These are phyloP conservation scores for Xyrauchen texanus DNA, from an alignment of 2,113 vertebrate genomes.

Conservation along the genomic window DNA sequence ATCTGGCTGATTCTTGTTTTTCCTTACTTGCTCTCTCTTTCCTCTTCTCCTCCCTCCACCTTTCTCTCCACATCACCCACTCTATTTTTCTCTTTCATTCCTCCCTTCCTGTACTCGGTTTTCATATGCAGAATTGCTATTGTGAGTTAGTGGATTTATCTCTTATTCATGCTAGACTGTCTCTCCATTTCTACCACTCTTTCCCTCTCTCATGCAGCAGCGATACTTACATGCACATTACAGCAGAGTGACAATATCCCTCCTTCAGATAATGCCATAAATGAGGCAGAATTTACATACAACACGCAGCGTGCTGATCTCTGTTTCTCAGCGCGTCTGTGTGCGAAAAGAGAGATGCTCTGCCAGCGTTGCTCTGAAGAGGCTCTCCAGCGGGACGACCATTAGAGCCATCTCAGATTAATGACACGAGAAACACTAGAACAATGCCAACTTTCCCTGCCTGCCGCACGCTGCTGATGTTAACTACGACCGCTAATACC, in stretches of 20 bases:
- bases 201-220: slow-evolving; percentile 62
- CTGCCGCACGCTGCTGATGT: slow-evolving; percentile 43
- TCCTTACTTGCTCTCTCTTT: slow-evolving; percentile 46
- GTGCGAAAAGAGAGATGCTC: slow-evolving; percentile 46
- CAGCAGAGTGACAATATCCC: slow-evolving; percentile 74
- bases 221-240: slow-evolving; percentile 72
- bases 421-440: slow-evolving; percentile 74
- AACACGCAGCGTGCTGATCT: slow-evolving; percentile 52
- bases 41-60: slow-evolving; percentile 41
- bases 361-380: slow-evolving; percentile 66
- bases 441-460: slow-evolving; percentile 48
- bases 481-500: slow-evolving; percentile 53
- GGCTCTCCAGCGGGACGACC: slow-evolving; percentile 73
- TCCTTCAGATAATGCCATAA: slow-evolving; percentile 81
- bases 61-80: slow-evolving; percentile 54
- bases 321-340: slow-evolving; percentile 41
- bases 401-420: slow-evolving; percentile 77
- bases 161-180: slow-evolving; percentile 27
- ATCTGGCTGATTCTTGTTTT: slow-evolving; percentile 31
- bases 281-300: slow-evolving; percentile 79
- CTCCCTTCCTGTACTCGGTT: slow-evolving; percentile 57
- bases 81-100: slow-evolving; percentile 68
- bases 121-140: slow-evolving; percentile 51
- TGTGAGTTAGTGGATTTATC: slow-evolving; percentile 55
- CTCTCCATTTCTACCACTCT: slow-evolving; percentile 1